Base-by-base conservation (phyloP, 2,888 invertebrate species). In the Laspeyria flexula region DNA sequence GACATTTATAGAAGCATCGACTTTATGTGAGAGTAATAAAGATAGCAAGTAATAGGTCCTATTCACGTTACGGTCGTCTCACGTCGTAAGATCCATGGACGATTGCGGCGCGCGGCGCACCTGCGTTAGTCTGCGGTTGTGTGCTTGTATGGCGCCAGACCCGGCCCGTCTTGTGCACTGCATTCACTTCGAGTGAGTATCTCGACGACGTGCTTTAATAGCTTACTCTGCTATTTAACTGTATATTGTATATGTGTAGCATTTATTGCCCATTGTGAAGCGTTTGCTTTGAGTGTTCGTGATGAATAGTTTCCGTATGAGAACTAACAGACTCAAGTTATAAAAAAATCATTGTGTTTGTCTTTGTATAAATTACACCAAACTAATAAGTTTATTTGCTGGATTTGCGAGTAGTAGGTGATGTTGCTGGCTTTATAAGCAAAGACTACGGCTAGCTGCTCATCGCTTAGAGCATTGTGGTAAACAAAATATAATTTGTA, bases 1-100 rank as follows among this genome's bases (percentile, higher is more conserved):
- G 42, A 34, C 49, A 47, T 64, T 68, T 59, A 65, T 45, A 55
- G 25, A 59, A 55, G 53, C 65, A 69, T 63, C 49, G 58, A 63
- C 65, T 73, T 71, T 66, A 72, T 73, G 62, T 35, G 41, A 16
- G 34, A 50, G 59, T 35, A 61, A 60, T 73, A 73, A 72, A 72
- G 73, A 72, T 73, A 73, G 48, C 40, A 49, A 66, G 57, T 70
- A 63, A 68, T 66, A 58, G 71, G 51, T 60, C 51, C 58, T 43
- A 59, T 65, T 62, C 57, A 56, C 30, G 57, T 61, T 55, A 61
- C 56, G 64, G 55, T 49, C 55, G 48, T 39, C 48, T 29, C 68
- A 59, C 56, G 51, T 62, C 65, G 71, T 71, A 67, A 71, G 53
- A 55, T 67, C 34, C 41, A 48, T 53, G 49, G 61, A 62, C 50